Base-by-base conservation (phyloP, 2,113 vertebrate species). In the Melanotaenia duboulayi region DNA sequence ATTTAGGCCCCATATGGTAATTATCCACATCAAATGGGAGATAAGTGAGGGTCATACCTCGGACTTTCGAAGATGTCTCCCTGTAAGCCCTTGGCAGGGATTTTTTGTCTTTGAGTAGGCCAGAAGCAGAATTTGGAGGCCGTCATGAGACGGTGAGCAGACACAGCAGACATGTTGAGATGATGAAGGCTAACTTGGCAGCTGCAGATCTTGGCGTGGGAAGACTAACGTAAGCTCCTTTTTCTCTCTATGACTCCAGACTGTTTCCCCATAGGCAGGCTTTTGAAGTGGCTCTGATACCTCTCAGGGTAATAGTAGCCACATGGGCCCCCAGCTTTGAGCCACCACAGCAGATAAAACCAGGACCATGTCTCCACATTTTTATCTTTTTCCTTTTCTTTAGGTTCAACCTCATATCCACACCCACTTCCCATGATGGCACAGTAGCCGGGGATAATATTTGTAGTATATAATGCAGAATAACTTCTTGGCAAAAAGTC, bases 201-300 rank as follows among this genome's bases (percentile, higher is more conserved):
- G 78, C 73, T 82, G 76, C 28, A 68, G 81, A 55, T 77, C 62
- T 74, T 72, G 66, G 71, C 74, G 61, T 89, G 77, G 76, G 65
- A 83, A 86, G 74, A 54, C 49, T 74, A 71, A 78, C 16, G 51
- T 71, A 76, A 80, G 85, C 78, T 78, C 64, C 54, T 58, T 59
- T 50, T 46, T 4, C 23, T 56, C 58, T 28, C 70, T 11, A 49
- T 74, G 81, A 75, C 84, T 84, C 54, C 24, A 23, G 46, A 39
- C 74, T 74, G 58, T 39, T 74, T 74, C 76, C 65, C 78, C 40
- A 57, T 32, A 59, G 80, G 39, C 74, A 16, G 71, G 65, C 76
- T 65, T 91, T 90, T 91, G 89, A 91, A 88, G 90, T 84, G 90
- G 81, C 81, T 78, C 62, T 74, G 82, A 82, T 71, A 77, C 80